These are phyloP conservation scores for Eupleurogrammus muticus DNA, from an alignment of 2,797 vertebrate genomes.

Conservation along the genomic window DNA sequence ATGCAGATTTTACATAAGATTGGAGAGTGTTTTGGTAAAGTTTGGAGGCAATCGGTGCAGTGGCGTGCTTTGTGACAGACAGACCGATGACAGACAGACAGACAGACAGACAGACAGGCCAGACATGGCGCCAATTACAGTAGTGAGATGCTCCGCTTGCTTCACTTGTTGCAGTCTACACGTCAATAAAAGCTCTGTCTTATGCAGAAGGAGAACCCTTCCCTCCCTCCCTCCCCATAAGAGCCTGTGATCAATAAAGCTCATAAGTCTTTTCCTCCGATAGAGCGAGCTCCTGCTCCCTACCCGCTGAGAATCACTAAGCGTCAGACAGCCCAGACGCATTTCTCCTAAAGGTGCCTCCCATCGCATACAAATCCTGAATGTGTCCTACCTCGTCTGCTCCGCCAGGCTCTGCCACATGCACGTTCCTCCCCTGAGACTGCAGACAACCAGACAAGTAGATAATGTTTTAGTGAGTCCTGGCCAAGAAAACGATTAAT, in stretches of 20 bases:
- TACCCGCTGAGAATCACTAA: constrained; percentile 66
- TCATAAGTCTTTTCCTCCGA: constrained; percentile 71
- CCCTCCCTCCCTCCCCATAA: constrained; percentile 20
- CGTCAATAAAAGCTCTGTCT: constrained; percentile 49
- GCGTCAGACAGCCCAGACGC: constrained; percentile 71
- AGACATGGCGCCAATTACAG: no score
- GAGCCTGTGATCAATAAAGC: constrained; percentile 70
- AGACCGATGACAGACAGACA: no score
- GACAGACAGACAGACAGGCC: no score
- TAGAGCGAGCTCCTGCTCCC: constrained; percentile 53
- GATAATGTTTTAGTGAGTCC: constrained; percentile 59
- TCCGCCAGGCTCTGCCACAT: constrained; percentile 44
- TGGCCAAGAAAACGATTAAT: constrained; percentile 59
- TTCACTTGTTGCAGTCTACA: constrained; percentile 48
- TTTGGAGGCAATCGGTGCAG: no score
- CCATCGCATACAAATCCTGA: constrained; percentile 67
- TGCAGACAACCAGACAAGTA: constrained; percentile 51
- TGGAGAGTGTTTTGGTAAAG: no score
- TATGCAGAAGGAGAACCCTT: constrained; percentile 24
- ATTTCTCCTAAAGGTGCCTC: constrained; percentile 64
- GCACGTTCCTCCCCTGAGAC: constrained; percentile 50
- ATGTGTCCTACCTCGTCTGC: constrained; percentile 37
- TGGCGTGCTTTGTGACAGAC: no score
- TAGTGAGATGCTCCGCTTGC: constrained; percentile 33
- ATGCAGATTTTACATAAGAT: no score